Evolutionary conservation across 2,113 vertebrate genomes (phyloP).

Genomic region (Calidris pugnax): DNA sequence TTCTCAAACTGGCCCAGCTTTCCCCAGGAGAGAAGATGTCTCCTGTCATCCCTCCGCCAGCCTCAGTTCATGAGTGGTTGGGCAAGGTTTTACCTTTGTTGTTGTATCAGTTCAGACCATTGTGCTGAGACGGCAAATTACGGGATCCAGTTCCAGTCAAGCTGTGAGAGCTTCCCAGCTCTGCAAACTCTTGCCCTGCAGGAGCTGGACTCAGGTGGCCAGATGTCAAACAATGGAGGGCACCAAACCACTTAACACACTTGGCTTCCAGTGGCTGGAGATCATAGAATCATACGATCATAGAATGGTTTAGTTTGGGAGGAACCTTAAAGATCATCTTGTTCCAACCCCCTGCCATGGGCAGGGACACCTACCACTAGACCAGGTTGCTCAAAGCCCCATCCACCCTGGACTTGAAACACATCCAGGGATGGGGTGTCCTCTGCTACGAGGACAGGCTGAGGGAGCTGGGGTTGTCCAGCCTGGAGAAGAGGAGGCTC

Average conservation of each 20-base stretch:
- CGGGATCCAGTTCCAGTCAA: not conserved
- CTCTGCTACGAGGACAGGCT: not conserved
- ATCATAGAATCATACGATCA: not conserved
- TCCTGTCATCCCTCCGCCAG: not conserved
- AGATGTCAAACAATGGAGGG: not conserved
- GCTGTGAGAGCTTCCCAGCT: not conserved
- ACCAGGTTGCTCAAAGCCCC: not conserved
- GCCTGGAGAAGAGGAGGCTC: no score
- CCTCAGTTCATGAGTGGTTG: not conserved
- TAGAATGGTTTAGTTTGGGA: not conserved
- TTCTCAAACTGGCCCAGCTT: not conserved
- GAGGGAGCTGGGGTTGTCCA: no score
- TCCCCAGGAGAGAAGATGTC: rapidly evolving
- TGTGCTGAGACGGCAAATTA: not conserved
- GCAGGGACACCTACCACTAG: not conserved
- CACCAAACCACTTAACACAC: not conserved
- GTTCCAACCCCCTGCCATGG: not conserved
- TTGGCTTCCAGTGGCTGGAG: not conserved
- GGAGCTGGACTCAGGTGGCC: not conserved
- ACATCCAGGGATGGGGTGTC: not conserved
- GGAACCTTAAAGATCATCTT: not conserved
- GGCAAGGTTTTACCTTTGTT: not conserved
- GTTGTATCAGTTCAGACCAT: not conserved
- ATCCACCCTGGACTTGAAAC: not conserved
- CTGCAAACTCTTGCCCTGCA: not conserved